These are phyloP conservation scores for Caranx melampygus DNA, from an alignment of 2,113 vertebrate genomes.

Conservation along the genomic window DNA sequence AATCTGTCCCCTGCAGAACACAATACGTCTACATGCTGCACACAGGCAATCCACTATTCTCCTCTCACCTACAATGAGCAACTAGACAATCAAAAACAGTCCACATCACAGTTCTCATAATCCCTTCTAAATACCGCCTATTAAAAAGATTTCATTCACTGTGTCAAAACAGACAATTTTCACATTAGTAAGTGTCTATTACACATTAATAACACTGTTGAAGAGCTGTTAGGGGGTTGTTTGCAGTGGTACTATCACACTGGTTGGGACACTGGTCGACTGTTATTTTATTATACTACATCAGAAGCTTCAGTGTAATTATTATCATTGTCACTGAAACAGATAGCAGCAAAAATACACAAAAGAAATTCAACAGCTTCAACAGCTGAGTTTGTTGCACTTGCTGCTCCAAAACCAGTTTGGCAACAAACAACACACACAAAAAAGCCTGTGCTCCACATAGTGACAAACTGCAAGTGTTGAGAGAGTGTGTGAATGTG, in stretches of 20 bases:
- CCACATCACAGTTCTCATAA: slow-evolving; percentile 5
- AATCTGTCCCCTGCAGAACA: slow-evolving; percentile 73
- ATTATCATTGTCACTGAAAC: no score
- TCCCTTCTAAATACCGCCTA: background rate
- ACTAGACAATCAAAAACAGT: slow-evolving; percentile 11
- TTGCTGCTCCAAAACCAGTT: no score
- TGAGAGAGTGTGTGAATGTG: background rate
- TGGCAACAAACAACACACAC: no score
- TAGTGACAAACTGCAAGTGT: no score
- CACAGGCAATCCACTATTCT: slow-evolving; percentile 49
- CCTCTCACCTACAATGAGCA: slow-evolving; percentile 24
- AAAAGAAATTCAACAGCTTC: no score
- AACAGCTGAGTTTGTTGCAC: no score
- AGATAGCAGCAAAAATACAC: no score
- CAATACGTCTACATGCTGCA: slow-evolving; percentile 58
- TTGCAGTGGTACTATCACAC: background rate
- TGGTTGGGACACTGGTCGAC: no score
- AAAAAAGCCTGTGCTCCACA: no score
- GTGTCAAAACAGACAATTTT: background rate
- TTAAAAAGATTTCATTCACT: background rate
- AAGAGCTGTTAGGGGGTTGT: background rate
- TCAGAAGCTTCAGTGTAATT: no score
- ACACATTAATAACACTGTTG: background rate
- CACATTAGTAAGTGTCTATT: background rate
- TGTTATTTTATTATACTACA: no score